Evolutionary conservation across 2,888 invertebrate species (phyloP), one percentile per base, ranked within the genome.

Genomic region (Ectobius pallidus): DNA sequence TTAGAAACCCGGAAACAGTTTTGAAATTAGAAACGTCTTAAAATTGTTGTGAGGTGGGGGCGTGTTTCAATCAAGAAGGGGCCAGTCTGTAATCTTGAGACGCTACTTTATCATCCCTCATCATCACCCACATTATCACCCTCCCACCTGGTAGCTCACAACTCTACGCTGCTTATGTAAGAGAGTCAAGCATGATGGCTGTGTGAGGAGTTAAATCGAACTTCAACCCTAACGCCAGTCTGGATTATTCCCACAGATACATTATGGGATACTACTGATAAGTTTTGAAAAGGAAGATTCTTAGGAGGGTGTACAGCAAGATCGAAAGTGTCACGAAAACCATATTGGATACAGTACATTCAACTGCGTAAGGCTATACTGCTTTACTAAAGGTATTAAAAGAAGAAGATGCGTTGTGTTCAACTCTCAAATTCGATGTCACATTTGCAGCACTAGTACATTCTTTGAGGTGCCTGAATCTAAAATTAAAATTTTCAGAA

Each of bases 11-110:
- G 63, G 63, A 42, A 63, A 63, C 42, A 63, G 63, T 16, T 42
- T 63, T n/a, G 42, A 63, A 63, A 63, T 63, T 63, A 63, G 63
- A 63, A 63, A 63, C 42, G 63, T 42, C 63, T 63, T 63, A 20
- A 63, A 63, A 22, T 34, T 42, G 63, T 63, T 39, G 42, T 42
- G n/a, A n/a, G 42, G 42, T 22, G 20, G 32, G 63, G 63, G 63
- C 63, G 63, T 63, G 42, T 63, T 63, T 63, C 63, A 63, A 42
- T 63, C 63, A 63, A 42, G 39, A 42, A 63, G 63, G 22, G 63
- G 63, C 25, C n/a, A 42, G 14, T 32, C 32, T 42, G 34, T 52
- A 52, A 52, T 34, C 42, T 63, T 20, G 9, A 20, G 63, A 18
- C 34, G 42, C 39, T 22, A 18, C 34, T 63, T 34, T 42, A 32